Evolutionary conservation across 2,113 vertebrate genomes (phyloP), one percentile per base, ranked within the genome.

Genomic region (Crotalus tigris): DNA sequence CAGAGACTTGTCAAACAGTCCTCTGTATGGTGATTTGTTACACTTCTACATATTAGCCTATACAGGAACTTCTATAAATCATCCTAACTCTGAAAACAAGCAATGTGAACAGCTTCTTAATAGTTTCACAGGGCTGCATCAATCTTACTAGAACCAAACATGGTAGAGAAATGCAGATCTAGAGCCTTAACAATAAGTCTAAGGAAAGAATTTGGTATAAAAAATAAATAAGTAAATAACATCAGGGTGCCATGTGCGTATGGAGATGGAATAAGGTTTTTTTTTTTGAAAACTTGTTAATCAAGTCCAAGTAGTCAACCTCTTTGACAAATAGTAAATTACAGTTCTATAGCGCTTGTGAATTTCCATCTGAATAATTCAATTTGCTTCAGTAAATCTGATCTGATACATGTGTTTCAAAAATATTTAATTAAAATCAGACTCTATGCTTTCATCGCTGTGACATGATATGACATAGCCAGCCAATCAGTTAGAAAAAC

Each of bases 1-100:
- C 95, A 95, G 46, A 1, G 0, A 94, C 92, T 46, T 86, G 95
- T 97, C 92, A 94, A 94, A 95, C 57, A 93, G 93, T 94, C 61
- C 94, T 94, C 49, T 59, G 89, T 29, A 58, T 9, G 0, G 55
- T 87, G 89, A 95, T 95, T 95, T 94, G 89, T 88, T 91, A 90
- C 91, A 94, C 10, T 93, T 26, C 89, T 93, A 58, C 64, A 53
- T 29, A 90, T 95, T 95, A 96, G 29, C 0, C 3, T 93, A 39
- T 64, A 49, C 26, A 69, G 85, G 3, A 61, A 69, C 61, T 91
- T 91, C 33, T 55, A 54, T 85, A 96, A 96, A 96, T 94, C 88
- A 95, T 53, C 39, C 49, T 54, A 5, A 61, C 46, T 13, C 39
- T 91, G 61, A 91, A 95, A 95, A 93, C 8, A 96, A 51, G 0